Evolutionary conservation across 2,888 invertebrate genomes (phyloP).

Genomic region (Aphodius sticticus): DNA sequence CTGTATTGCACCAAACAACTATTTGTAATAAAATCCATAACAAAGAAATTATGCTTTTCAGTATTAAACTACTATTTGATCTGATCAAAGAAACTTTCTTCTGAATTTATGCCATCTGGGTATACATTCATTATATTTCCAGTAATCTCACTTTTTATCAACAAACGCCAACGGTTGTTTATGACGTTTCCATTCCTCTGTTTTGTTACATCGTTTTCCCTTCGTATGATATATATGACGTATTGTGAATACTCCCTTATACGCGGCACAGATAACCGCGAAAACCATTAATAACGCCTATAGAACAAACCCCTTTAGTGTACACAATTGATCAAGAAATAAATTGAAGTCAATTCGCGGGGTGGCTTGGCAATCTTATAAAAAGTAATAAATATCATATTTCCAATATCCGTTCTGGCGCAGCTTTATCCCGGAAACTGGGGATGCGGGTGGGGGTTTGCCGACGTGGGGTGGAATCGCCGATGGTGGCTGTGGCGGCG

Average conservation of each 20-base stretch:
- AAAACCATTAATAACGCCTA: background rate
- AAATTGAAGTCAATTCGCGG: conserved; percentile 21
- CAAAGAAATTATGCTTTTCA: no score
- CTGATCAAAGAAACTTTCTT: background rate
- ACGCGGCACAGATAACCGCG: background rate
- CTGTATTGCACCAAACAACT: no score
- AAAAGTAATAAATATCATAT: conserved; percentile 55
- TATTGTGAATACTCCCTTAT: background rate
- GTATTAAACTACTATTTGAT: background rate
- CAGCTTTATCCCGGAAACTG: conserved; percentile 44
- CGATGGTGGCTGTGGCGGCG: conserved; percentile 26
- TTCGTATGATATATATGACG: background rate
- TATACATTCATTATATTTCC: background rate
- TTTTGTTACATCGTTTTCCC: background rate
- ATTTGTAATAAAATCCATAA: no score
- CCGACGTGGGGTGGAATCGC: conserved; percentile 43
- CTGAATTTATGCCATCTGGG: background rate
- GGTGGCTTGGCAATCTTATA: conserved; percentile 29
- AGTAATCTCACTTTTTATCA: background rate
- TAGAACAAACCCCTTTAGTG: conserved; percentile 11
- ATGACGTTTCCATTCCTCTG: background rate
- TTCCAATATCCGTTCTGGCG: conserved; percentile 56
- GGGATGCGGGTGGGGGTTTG: conserved; percentile 36
- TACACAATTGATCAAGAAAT: conserved; percentile 22
- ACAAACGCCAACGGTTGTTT: background rate